Evolutionary conservation across 2,113 vertebrate species (phyloP).

Genomic region (Cephalophus harveyi): DNA sequence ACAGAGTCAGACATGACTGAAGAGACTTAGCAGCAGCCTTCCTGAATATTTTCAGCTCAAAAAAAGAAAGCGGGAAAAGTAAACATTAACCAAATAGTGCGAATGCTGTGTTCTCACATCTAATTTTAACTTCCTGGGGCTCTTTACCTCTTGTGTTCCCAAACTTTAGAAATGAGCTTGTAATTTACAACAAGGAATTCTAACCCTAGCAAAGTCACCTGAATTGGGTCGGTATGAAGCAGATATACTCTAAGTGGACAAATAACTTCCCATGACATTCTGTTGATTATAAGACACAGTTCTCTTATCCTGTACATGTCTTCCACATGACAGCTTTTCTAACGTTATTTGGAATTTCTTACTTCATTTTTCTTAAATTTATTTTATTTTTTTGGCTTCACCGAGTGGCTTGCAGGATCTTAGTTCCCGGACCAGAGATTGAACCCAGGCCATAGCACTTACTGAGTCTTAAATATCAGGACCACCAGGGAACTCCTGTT

Average conservation of each 20-base stretch:
- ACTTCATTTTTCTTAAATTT: neutral
- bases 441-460: neutral
- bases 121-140: neutral
- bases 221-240: neutral
- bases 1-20: too few relatives aligned
- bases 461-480: neutral
- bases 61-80: conserved; percentile 1
- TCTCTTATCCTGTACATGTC: neutral
- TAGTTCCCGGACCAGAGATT: neutral
- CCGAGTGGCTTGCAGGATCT: rapidly evolving
- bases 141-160: neutral
- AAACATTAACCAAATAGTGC: conserved; percentile 48
- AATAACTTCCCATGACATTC: neutral
- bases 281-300: neutral
- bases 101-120: neutral
- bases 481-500: neutral
- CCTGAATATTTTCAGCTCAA: conserved; percentile 31
- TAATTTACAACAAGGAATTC: neutral
- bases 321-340: neutral
- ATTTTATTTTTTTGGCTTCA: neutral
- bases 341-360: neutral
- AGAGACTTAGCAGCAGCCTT: too few relatives aligned
- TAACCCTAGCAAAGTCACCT: neutral
- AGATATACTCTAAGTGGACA: neutral
- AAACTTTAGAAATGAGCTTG: neutral